Evolutionary conservation across 2,888 invertebrate genomes (phyloP).

Genomic region (Disparrhopalites patrizii): DNA sequence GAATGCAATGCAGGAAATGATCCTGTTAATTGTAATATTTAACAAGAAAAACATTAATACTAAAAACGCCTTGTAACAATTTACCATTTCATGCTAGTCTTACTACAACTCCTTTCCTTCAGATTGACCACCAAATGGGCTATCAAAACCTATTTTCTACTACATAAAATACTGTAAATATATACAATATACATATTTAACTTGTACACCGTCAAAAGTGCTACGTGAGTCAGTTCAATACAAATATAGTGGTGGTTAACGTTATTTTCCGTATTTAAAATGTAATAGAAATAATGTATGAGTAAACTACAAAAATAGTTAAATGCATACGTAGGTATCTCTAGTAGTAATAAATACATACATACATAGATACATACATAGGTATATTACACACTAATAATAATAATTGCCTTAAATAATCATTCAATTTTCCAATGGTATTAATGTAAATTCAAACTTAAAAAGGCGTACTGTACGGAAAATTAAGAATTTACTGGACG

Average conservation of each 20-base stretch:
- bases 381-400: no score
- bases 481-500: no score
- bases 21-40: no score
- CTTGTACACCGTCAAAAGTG: conserved; percentile 7
- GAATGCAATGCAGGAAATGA: no score
- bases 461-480: no score
- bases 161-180: not conserved
- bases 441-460: no score
- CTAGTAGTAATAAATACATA: not conserved
- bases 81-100: conserved; percentile 29
- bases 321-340: not conserved
- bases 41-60: no score
- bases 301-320: not conserved
- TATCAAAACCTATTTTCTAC: conserved; percentile 14
- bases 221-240: conserved; percentile 20
- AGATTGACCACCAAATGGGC: conserved; percentile 8
- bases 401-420: no score
- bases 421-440: no score
- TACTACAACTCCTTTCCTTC: conserved; percentile 18
- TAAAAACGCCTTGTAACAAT: conserved; percentile 16
- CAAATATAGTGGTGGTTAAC: no score
- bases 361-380: no score
- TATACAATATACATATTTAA: conserved; percentile 2
- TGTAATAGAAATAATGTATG: not conserved
- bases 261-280: no score